Percentiles rank a stretch among this genome's conserved stretches.
Conservation (phyloP, 2,797 vertebrate species). For the Ceryle rudis region DNA sequence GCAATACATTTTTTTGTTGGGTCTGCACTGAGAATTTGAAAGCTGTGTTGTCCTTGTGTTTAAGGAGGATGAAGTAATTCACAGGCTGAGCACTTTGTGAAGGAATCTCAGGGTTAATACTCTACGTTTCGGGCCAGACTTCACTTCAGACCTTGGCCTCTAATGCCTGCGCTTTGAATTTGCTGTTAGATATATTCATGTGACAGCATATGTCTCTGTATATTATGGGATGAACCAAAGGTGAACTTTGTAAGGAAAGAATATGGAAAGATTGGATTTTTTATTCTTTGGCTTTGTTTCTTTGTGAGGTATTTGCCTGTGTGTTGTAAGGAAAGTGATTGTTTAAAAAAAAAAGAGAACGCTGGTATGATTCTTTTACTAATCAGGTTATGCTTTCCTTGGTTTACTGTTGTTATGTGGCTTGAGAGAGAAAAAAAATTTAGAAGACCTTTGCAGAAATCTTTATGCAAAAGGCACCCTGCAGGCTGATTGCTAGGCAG, state of each 20-base stretch:
- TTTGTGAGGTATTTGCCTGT: background rate
- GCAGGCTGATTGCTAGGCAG: slow-evolving; percentile 33
- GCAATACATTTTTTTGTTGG: background rate
- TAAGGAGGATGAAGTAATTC: background rate
- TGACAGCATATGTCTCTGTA: background rate
- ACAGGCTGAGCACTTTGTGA: background rate
- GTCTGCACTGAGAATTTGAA: background rate
- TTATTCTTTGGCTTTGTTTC: background rate
- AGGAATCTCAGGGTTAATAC: background rate
- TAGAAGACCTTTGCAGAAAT: background rate
- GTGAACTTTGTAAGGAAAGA: background rate
- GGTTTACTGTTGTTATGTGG: background rate
- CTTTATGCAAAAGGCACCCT: slow-evolving; percentile 21
- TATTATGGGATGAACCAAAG: background rate
- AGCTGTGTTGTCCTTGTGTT: accelerated
- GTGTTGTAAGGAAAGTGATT: background rate
- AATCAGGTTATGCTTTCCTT: background rate
- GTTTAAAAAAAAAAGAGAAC: background rate
- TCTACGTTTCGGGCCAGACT: background rate
- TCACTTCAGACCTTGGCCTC: background rate
- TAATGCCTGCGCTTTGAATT: background rate
- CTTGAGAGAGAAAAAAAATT: background rate
- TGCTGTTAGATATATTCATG: background rate
- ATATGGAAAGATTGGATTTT: background rate
- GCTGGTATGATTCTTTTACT: background rate